These are phyloP conservation scores for Pocillopora grandis DNA, from an alignment of 92 coral and sea anemone species.

Conservation along the genomic window DNA sequence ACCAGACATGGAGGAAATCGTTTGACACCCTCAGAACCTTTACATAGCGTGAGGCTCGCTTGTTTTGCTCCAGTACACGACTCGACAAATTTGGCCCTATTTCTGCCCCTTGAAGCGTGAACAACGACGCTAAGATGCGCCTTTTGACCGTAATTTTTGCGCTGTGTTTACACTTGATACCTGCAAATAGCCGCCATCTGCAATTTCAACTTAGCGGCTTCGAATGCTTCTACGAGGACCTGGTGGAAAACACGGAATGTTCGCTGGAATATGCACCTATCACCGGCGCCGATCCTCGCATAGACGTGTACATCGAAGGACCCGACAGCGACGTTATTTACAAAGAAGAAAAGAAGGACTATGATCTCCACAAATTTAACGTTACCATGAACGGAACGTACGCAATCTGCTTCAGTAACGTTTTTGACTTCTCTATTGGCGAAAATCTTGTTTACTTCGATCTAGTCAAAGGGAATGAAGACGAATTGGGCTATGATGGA, in stretches of 20 bases:
- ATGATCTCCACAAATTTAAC: conserved; percentile 86
- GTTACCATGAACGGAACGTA: conserved; percentile 75
- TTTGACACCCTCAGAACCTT: neutral
- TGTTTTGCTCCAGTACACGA: neutral
- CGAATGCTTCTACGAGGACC: conserved; percentile 95
- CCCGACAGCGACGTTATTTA: conserved; percentile 79
- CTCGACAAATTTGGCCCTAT: neutral
- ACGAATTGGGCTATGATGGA: conserved; percentile 48
- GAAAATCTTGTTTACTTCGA: conserved; percentile 96
- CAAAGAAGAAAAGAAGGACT: conserved; percentile 89
- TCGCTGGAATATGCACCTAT: conserved; percentile 96
- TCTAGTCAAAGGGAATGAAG: conserved; percentile 79
- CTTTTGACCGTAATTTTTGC: conserved; percentile 21
- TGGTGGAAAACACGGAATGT: conserved; percentile 83
- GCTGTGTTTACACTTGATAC: conserved; percentile 29
- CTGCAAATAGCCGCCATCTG: conserved; percentile 76
- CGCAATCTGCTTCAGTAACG: conserved; percentile 95
- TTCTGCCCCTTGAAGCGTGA: conserved; percentile 7
- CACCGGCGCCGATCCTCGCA: conserved; percentile 90
- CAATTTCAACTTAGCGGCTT: conserved; percentile 94
- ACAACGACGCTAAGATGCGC: neutral
- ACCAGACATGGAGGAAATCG: conserved; percentile 25
- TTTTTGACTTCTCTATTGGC: conserved; percentile 89
- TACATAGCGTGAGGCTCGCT: neutral
- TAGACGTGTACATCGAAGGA: conserved; percentile 83